A percentile compares a stretch with the other conserved stretches of the same genome.
Evolutionary conservation across 2,888 invertebrate species (phyloP).

Genomic region (Timema cristinae): DNA sequence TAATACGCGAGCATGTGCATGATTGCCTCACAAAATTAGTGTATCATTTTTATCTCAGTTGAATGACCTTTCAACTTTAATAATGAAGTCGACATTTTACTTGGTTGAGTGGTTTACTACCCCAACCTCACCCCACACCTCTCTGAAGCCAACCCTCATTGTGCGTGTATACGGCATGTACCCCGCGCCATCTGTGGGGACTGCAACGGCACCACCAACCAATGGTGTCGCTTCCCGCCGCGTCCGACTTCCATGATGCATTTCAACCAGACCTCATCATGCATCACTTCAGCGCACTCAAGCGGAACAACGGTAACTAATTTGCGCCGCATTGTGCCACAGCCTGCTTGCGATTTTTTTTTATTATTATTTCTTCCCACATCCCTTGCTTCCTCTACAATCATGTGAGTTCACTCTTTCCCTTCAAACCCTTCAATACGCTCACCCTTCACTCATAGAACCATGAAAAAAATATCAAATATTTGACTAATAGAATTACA

Average conservation of each 20-base stretch:
- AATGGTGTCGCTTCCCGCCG: not conserved
- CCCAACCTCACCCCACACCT: no score
- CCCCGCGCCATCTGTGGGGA: not conserved
- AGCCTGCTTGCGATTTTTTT: conserved; percentile 3
- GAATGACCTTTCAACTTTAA: no score
- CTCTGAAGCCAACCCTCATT: no score
- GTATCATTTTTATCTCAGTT: no score
- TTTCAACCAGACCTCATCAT: not conserved
- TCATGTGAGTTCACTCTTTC: not conserved
- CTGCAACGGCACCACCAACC: not conserved
- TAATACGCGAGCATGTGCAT: no score
- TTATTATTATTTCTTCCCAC: not conserved
- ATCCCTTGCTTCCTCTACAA: not conserved
- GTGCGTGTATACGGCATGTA: not conserved
- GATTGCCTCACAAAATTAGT: no score
- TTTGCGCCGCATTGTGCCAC: conserved; percentile 17
- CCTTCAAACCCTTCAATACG: not conserved
- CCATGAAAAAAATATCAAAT: no score
- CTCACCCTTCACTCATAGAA: not conserved
- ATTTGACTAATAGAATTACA: no score
- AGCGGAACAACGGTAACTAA: conserved; percentile 13
- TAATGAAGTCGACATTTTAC: no score
- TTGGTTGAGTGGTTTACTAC: no score
- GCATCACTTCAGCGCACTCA: conserved; percentile 3
- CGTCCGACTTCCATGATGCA: not conserved